phyloP scores from a whole-genome alignment of 2,113 vertebrate genomes.

The Ctenodactylus gundi region DNA sequence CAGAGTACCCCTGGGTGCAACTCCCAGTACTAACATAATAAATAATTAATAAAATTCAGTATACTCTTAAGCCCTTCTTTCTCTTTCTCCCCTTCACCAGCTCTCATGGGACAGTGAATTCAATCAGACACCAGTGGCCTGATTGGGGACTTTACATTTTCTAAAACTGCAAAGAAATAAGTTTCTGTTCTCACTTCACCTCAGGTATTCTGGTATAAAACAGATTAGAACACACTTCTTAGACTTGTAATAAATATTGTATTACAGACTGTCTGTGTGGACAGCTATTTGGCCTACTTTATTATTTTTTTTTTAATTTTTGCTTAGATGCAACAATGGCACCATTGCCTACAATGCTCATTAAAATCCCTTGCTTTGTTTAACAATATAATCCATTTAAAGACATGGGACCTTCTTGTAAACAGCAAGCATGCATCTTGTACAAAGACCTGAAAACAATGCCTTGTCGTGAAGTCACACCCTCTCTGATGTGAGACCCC shows the following conservation, averaged over 20 bases:
- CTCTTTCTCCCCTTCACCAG: not conserved
- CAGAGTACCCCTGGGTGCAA: not conserved
- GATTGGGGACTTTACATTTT: not conserved
- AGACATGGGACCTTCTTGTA: not conserved
- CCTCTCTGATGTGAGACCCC: not conserved
- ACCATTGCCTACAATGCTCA: too few species aligned
- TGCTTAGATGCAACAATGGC: too few species aligned
- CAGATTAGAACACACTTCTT: not conserved
- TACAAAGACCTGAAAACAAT: not conserved
- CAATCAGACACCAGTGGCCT: not conserved
- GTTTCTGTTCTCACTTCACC: not conserved
- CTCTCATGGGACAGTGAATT: too few species aligned
- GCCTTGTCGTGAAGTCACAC: not conserved
- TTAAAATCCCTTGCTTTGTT: too few species aligned
- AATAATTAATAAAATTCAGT: too few species aligned
- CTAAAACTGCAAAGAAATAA: not conserved
- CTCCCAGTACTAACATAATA: too few species aligned
- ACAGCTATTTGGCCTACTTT: not conserved
- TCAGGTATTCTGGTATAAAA: not conserved
- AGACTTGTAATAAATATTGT: not conserved
- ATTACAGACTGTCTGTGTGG: not conserved
- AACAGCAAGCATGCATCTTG: not conserved
- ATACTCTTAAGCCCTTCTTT: too few species aligned
- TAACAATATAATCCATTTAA: too few species aligned
- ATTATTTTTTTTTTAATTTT: too few species aligned